These are phyloP conservation scores for Craterocephalus amniculus DNA, from an alignment of 2,797 vertebrate species.

Conservation along the genomic window DNA sequence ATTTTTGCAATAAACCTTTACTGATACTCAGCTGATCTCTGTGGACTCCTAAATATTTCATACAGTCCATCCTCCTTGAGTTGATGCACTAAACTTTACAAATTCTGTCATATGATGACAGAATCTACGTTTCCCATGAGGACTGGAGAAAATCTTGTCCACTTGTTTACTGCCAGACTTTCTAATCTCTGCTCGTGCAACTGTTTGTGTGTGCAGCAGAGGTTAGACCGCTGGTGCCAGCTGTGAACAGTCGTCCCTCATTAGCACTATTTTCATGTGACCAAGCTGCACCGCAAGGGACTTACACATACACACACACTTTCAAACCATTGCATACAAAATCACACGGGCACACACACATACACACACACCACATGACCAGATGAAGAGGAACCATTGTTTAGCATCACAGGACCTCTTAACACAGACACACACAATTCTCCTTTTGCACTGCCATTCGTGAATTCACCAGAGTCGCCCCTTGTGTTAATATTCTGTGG, in stretches of 20 bases:
- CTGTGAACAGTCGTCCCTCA: conserved; percentile 74
- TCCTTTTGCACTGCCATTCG: conserved; percentile 59
- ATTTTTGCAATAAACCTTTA: not conserved
- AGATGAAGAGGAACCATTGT: conserved; percentile 84
- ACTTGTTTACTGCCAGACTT: conserved; percentile 34
- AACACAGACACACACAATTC: conserved; percentile 71
- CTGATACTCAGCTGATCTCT: not conserved
- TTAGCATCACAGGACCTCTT: conserved; percentile 78
- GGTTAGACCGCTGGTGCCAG: conserved; percentile 60
- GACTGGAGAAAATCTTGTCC: conserved; percentile 29
- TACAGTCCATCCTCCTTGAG: not conserved
- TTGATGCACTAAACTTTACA: conserved; percentile 1
- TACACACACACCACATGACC: conserved; percentile 75
- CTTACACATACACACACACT: conserved; percentile 44
- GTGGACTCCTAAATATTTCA: not conserved
- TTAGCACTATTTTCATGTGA: conserved; percentile 81
- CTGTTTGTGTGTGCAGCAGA: conserved; percentile 36
- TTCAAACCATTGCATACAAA: conserved; percentile 62
- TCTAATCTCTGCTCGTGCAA: conserved; percentile 38
- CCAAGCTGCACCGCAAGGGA: conserved; percentile 62
- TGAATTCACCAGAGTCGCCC: conserved; percentile 67
- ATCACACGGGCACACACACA: conserved; percentile 52
- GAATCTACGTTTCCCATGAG: conserved; percentile 20
- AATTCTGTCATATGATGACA: conserved; percentile 40
- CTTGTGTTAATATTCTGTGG: conserved; percentile 77